phyloP scores from a whole-genome alignment of 2,113 vertebrate genomes.

The Chitala chitala region DNA sequence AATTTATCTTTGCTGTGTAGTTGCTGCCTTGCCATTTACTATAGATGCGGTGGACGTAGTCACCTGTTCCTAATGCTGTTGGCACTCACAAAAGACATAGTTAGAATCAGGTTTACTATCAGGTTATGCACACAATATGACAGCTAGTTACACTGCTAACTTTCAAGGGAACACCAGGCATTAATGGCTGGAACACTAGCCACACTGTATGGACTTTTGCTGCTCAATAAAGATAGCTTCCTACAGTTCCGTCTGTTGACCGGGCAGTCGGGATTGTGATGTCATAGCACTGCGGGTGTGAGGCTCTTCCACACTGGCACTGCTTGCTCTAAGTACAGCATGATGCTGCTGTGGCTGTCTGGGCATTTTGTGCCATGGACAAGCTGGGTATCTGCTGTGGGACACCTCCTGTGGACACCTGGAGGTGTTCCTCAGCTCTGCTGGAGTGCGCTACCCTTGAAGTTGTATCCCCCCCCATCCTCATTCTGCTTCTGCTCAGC shows the following conservation, averaged over 20 bases:
- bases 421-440: no score
- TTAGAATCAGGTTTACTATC: background rate
- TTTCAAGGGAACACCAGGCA: background rate
- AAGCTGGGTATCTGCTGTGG: no score
- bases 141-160: background rate
- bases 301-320: no score
- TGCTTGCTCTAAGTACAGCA: no score
- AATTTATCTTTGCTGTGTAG: background rate
- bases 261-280: background rate
- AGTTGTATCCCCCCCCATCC: no score
- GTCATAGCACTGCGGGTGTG: background rate
- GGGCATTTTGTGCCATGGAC: no score
- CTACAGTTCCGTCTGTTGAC: background rate
- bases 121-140: background rate
- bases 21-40: background rate
- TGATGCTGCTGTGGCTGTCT: no score
- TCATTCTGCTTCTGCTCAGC: background rate
- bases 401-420: background rate
- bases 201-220: background rate
- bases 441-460: no score
- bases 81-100: background rate
- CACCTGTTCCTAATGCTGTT: background rate
- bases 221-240: background rate
- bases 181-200: background rate
- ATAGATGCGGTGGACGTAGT: background rate